These are phyloP conservation scores for Yponomeuta cagnagella DNA, from an alignment of 2,888 invertebrate species.

Conservation along the genomic window DNA sequence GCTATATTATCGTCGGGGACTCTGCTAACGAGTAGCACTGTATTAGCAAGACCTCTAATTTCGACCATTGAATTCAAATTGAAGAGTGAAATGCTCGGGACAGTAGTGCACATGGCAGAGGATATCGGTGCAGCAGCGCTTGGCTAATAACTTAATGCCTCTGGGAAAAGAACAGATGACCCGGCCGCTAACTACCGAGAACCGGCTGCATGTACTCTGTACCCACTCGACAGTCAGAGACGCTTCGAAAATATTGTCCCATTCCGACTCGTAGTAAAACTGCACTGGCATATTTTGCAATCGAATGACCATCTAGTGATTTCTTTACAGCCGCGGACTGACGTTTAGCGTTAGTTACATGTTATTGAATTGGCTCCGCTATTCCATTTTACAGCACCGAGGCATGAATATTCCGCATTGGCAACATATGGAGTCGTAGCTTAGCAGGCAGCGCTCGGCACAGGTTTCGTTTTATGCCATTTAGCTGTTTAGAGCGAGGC, in stretches of 20 bases:
- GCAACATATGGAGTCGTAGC: constrained; percentile 38
- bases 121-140: constrained; percentile 54
- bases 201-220: background rate
- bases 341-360: constrained; percentile 25
- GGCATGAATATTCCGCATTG: constrained; percentile 57
- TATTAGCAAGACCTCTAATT: constrained; percentile 55
- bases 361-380: constrained; percentile 32
- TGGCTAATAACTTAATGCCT: constrained; percentile 72
- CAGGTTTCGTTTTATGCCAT: constrained; percentile 55
- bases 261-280: constrained; percentile 28
- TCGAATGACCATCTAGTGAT: constrained; percentile 28
- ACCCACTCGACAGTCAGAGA: background rate
- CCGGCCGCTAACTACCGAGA: constrained; percentile 2
- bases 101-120: constrained; percentile 31
- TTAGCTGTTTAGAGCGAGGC: constrained; percentile 56
- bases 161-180: constrained; percentile 45
- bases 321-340: constrained; percentile 31
- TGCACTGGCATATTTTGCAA: constrained; percentile 29
- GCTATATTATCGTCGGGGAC: constrained; percentile 42
- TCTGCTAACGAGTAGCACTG: constrained; percentile 43
- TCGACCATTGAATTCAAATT: constrained; percentile 71
- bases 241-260: constrained; percentile 27
- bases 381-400: constrained; percentile 39
- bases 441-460: constrained; percentile 27
- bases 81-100: constrained; percentile 61